Evolutionary conservation across 1,140 invertebrate genomes (phyloP).

Genomic region (Sarcophaga bullata): DNA sequence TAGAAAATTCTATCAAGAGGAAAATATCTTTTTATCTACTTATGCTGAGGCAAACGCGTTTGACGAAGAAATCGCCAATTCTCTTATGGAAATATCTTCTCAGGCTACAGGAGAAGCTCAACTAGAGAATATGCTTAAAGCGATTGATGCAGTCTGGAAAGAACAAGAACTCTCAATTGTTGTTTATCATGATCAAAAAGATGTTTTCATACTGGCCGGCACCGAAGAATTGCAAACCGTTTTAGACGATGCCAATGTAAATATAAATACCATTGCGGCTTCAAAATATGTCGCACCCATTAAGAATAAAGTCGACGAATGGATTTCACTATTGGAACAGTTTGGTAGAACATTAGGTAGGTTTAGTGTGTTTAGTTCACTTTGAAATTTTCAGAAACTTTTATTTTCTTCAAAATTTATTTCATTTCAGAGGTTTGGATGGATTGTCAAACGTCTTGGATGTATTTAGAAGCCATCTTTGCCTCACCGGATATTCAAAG

Average conservation of each 20-base stretch:
- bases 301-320: constrained; percentile 82
- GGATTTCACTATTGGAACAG: constrained; percentile 77
- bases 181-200: constrained; percentile 80
- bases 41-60: constrained; percentile 80
- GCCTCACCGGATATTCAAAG: constrained; percentile 89
- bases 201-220: constrained; percentile 83
- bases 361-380: constrained; percentile 31
- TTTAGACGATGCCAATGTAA: constrained; percentile 87
- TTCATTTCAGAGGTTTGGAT: constrained; percentile 81
- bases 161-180: constrained; percentile 80
- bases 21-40: constrained; percentile 72
- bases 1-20: constrained; percentile 77
- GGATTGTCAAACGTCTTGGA: constrained; percentile 84
- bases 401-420: background rate
- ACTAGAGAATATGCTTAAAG: constrained; percentile 81
- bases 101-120: constrained; percentile 86
- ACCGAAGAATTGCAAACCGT: constrained; percentile 84
- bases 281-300: constrained; percentile 86
- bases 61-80: constrained; percentile 70
- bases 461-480: constrained; percentile 89
- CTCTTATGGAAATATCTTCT: constrained; percentile 83
- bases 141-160: constrained; percentile 86
- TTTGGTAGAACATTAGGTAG: constrained; percentile 80
- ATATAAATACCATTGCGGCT: constrained; percentile 84
- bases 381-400: no score